Percentiles rank a stretch among this genome's conserved stretches.
Conservation (phyloP, 2,113 vertebrate genomes). For the Catharus minimus region DNA sequence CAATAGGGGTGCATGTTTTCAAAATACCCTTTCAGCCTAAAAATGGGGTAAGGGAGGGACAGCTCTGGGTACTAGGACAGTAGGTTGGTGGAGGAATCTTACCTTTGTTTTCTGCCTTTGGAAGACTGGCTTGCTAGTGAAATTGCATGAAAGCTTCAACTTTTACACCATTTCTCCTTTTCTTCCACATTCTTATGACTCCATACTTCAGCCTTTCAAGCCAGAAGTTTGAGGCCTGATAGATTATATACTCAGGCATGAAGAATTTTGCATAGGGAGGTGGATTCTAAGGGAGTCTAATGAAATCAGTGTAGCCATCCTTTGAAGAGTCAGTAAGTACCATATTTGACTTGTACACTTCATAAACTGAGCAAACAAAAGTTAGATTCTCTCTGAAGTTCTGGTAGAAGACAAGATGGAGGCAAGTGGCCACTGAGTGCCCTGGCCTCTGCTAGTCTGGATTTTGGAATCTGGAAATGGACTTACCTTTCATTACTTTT, state of each 20-base stretch:
- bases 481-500: not conserved
- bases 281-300: not conserved
- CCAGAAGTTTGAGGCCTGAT: not conserved
- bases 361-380: not conserved
- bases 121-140: slow-evolving; percentile 42
- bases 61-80: not conserved
- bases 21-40: not conserved
- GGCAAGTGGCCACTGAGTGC: not conserved
- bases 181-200: slow-evolving; percentile 11
- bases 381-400: not conserved
- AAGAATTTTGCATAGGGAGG: not conserved
- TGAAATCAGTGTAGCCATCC: not conserved
- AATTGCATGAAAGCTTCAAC: slow-evolving; percentile 59
- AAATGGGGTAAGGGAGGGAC: not conserved
- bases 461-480: not conserved
- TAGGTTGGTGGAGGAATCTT: slow-evolving; percentile 29
- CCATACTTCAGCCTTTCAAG: slow-evolving; percentile 9
- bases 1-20: slow-evolving; percentile 45
- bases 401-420: not conserved
- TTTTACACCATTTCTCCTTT: slow-evolving; percentile 7
- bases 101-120: slow-evolving; percentile 43
- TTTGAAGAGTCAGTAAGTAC: not conserved
- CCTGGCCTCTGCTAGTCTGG: not conserved
- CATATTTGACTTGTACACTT: not conserved
- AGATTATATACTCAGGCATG: accelerated